Base-by-base conservation (phyloP, 2,888 invertebrate species). In the Synergus itoensis region DNA sequence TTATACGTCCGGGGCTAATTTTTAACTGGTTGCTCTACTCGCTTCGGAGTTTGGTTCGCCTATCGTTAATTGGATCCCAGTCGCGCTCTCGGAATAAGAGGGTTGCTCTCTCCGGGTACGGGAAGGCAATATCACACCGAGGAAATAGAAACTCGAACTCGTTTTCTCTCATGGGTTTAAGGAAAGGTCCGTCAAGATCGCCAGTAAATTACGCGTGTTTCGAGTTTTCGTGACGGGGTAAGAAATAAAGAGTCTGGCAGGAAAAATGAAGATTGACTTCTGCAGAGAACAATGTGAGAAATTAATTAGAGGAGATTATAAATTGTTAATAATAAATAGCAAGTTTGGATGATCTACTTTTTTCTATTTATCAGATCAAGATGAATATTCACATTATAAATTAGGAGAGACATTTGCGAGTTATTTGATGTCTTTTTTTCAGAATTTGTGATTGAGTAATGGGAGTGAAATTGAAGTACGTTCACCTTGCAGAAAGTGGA, bases 31-130 rank as follows among this genome's bases (percentile, higher is more conserved):
- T 84, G 45, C 83, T 80, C 76, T 77, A 79, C 82, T 84, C 84
- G 84, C 84, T 84, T 79, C 80, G 82, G 88, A 85, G 87, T 87
- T 87, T 82, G 87, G 85, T 85, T 89, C 87, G 87, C 86, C 87
- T 88, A 87, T 89, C 89, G 88, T 88, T 90, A 89, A 89, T 90
- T 89, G 89, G 89, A 90, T 90, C 89, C 88, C 85, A 86, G 86
- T 83, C 84, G 81, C 83, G 84, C 82, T 81, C 83, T 36, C 77
- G 28, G 77, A 78, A 77, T 79, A 80, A 80, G 79, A 81, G 69
- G 53, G 64, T 57, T 63, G 28, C 48, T 57, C 79, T 57, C 79
- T 21, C 62, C 40, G 67, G 36, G 36, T 53, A 73, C 73, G 53
- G 69, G 36, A 73, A 77, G 75, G 40, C 62, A 69, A 73, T 73